Evolutionary conservation across 2,888 invertebrate species (phyloP), one percentile per base, ranked within the genome.

Genomic region (Agrotis ipsilon): DNA sequence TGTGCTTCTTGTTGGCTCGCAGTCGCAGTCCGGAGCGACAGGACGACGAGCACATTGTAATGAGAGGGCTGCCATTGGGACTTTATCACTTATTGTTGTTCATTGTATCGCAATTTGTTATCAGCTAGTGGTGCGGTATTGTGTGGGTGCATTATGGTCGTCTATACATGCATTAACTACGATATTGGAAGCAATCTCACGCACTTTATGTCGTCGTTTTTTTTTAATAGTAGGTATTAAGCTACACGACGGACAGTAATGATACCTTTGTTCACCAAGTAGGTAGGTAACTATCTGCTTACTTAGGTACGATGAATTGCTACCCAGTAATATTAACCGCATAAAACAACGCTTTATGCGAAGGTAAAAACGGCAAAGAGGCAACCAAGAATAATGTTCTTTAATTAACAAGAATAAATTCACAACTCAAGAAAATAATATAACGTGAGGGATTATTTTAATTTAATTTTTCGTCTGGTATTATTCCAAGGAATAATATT

Each of bases 1-100:
- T 82, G 82, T 81, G 57, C 78, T 72, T 82, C 72, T 81, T 78
- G 72, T 60, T 58, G 78, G 68, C 63, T 55, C 49, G 27, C 18
- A 62, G 48, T 27, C 32, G 55, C 24, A 27, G 14, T 52, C 14
- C 9, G 18, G 39, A 39, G 62, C 45, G 45, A 6, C 55, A 18
- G 32, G 14, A 32, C 62, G 19, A 39, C 54, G 60, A 59, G 49
- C 61, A 27, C 72, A 11, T 51, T 81, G 54, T 75, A 60, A 60
- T 66, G 66, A 62, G 62, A 32, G 21, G 58, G 62, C 24, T 51
- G 61, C 55, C 60, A n/a, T 48, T 55, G 57, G 57, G 32, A 49
- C 51, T 65, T 43, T 48, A 54, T 75, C 51, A 51, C 49, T 55
- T 68, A 71, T 62, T 78, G 52, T 62, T 60, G 32, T 48, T 62